A percentile compares a stretch with the other conserved stretches of the same genome.
These are phyloP conservation scores for Proteles cristata DNA, from an alignment of 2,113 vertebrate genomes.

Conservation along the genomic window DNA sequence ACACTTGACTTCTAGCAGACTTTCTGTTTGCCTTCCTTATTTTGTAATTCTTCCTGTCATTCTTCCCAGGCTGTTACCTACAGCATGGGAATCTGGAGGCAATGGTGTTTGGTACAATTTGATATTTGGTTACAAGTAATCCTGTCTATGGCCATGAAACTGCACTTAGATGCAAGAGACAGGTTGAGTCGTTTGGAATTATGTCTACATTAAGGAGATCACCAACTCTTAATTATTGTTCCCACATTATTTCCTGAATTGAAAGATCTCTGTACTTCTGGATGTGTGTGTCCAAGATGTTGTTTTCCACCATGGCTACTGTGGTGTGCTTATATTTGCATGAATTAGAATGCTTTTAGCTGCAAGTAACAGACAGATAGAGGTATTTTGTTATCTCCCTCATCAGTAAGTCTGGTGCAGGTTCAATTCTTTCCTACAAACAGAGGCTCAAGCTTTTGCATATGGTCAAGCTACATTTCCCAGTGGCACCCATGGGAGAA, in stretches of 20 bases:
- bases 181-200: background rate
- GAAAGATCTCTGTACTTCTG: background rate
- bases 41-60: conserved; percentile 14
- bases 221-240: background rate
- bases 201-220: background rate
- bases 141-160: background rate
- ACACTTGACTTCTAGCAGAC: conserved; percentile 61
- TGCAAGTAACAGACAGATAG: background rate
- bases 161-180: background rate
- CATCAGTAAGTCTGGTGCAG: background rate
- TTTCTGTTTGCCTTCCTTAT: conserved; percentile 60
- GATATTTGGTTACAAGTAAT: background rate
- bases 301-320: background rate
- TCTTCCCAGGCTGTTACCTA: background rate
- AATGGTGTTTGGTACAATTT: background rate
- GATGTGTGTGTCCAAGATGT: background rate
- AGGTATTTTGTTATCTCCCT: background rate
- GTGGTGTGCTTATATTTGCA: background rate
- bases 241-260: background rate
- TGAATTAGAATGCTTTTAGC: background rate
- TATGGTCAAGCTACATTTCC: background rate
- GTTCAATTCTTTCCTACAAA: background rate
- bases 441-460: background rate
- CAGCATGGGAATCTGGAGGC: background rate
- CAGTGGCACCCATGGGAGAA: background rate